Evolutionary conservation across 2,797 vertebrate species (phyloP).

Genomic region (Cossypha dichroa): DNA sequence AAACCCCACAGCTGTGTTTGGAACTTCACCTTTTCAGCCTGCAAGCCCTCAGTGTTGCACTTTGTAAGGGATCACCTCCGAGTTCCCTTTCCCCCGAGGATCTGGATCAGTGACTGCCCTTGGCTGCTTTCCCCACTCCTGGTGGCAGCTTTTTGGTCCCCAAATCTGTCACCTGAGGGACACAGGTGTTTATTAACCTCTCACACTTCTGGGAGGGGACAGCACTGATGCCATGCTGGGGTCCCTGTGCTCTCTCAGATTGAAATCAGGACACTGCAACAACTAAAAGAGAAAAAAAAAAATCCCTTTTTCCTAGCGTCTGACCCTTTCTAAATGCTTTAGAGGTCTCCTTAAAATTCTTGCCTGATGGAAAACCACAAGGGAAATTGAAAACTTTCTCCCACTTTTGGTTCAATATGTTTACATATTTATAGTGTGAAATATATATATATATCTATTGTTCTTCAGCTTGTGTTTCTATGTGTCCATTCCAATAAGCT

Average conservation of each 20-base stretch:
- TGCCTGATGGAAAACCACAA: background rate
- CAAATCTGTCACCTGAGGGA: background rate
- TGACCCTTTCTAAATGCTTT: background rate
- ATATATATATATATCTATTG: background rate
- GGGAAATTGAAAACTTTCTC: background rate
- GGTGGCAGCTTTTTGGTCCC: background rate
- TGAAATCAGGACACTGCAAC: background rate
- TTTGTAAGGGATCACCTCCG: fast-evolving
- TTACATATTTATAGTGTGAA: background rate
- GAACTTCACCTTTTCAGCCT: background rate
- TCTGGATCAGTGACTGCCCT: background rate
- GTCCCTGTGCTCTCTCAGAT: background rate
- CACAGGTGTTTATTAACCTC: background rate
- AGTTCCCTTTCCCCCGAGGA: background rate
- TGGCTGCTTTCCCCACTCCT: background rate
- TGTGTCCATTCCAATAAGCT: background rate
- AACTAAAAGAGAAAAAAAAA: background rate
- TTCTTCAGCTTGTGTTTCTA: background rate
- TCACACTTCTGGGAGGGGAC: background rate
- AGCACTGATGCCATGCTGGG: fast-evolving
- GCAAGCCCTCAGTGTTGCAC: fast-evolving
- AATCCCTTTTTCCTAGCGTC: background rate
- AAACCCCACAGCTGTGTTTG: background rate
- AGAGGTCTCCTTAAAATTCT: background rate
- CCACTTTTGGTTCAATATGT: background rate